Evolutionary conservation across 2,888 invertebrate genomes (phyloP), one percentile per base, ranked within the genome.

Genomic region (Carterocephalus palaemon): DNA sequence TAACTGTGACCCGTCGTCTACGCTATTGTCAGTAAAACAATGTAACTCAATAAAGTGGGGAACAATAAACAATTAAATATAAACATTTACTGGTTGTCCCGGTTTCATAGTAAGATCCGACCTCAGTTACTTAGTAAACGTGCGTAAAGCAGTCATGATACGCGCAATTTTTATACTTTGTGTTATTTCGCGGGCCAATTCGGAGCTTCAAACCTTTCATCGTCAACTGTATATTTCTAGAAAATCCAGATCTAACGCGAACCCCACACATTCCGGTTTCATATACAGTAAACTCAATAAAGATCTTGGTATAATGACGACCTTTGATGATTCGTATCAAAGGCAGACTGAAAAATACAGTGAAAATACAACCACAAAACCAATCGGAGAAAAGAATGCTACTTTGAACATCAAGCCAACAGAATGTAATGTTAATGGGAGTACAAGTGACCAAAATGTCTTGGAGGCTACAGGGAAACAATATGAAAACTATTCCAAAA

Each of bases 41-140:
- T 78, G 66, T 63, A 52, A 48, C 16, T 29, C 8, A 54, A 53
- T 50, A 47, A 47, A 52, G 54, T 54, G 56, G 59, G 62, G 64
- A 63, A 67, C 62, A 58, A 67, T 66, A 73, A 75, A 74, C 74
- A 73, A 64, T 63, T 68, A 62, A n/a, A 75, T 80, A 83, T 71
- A 82, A 74, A 69, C 71, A 67, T 56, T 54, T 63, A 67, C 65
- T 57, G 61, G 50, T 60, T 63, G 62, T 54, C 57, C 42, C 52
- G 64, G 57, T 73, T 73, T 65, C 81, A n/a, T n/a, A 83, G 79
- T 81, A 58, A 49, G 57, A 49, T 45, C 57, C 49, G 46, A 45
- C 56, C 49, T 43, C 40, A 40, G 40, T 53, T 53, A 50, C 54
- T 48, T 59, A 49, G 61, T 20, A 4, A 55, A 63, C 70, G 72